Percentiles rank a stretch among this genome's conserved stretches.
phyloP scores from a whole-genome alignment of 1,140 invertebrate species.

The Drosophila kohkoa region DNA sequence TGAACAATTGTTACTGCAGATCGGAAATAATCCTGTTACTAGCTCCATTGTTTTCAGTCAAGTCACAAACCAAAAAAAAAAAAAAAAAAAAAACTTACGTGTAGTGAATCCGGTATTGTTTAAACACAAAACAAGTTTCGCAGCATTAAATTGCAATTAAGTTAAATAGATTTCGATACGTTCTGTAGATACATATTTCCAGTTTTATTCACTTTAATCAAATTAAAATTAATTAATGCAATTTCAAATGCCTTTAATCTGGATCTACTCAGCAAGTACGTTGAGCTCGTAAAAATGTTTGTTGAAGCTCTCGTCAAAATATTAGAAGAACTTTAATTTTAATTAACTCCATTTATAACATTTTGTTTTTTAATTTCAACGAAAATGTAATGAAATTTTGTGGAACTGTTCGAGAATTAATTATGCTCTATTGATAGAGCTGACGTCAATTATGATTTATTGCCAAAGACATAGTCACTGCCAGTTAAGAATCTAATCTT shows the following conservation, averaged over 20 bases:
- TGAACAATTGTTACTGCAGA: conserved; percentile 5
- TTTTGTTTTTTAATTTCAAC: background rate
- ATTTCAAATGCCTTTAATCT: conserved; percentile 1
- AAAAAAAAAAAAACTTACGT: background rate
- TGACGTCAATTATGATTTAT: conserved; percentile 37
- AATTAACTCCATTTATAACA: background rate
- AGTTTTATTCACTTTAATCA: conserved; percentile 10
- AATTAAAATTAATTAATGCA: conserved; percentile 21
- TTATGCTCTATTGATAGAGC: conserved; percentile 5
- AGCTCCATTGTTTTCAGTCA: background rate
- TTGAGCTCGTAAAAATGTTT: background rate
- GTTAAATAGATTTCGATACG: conserved; percentile 11
- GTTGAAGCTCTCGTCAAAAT: background rate
- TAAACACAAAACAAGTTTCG: conserved; percentile 19
- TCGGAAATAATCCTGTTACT: conserved; percentile 27
- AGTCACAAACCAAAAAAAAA: background rate
- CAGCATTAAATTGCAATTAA: conserved; percentile 21
- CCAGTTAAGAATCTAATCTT: conserved; percentile 22
- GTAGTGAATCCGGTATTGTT: conserved; percentile 7
- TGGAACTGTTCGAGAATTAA: background rate
- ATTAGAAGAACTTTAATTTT: conserved; percentile 1
- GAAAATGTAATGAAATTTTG: background rate
- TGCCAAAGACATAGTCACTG: background rate
- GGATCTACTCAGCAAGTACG: conserved; percentile 9
- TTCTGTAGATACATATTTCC: conserved; percentile 4